Evolutionary conservation across 2,113 vertebrate species (phyloP).

Genomic region (Corynorhinus townsendii): DNA sequence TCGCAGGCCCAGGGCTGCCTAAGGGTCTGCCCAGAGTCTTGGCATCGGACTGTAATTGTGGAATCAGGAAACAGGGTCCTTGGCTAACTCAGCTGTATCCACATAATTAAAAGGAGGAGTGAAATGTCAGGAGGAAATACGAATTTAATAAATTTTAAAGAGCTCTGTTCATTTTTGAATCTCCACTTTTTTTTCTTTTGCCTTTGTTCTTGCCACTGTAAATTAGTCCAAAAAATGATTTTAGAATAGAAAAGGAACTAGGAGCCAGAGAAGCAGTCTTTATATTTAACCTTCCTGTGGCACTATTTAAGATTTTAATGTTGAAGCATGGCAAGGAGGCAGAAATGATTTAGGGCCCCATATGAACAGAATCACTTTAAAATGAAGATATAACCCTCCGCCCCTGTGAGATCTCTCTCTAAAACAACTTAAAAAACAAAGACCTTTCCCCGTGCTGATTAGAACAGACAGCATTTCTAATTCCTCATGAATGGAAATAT

Average conservation of each 20-base stretch:
- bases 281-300: neutral
- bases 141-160: neutral
- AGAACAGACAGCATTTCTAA: neutral
- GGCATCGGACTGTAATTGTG: neutral
- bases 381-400: neutral
- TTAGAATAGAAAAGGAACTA: neutral
- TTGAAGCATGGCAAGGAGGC: neutral
- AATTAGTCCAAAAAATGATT: neutral
- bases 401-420: neutral
- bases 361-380: neutral
- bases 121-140: constrained; percentile 25
- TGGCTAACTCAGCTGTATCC: neutral
- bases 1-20: neutral
- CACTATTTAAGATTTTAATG: constrained; percentile 12
- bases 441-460: neutral
- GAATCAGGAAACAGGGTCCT: neutral
- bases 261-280: neutral
- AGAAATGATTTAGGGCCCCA: neutral
- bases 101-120: constrained; percentile 37
- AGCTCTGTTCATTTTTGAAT: neutral
- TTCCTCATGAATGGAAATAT: neutral
- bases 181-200: neutral
- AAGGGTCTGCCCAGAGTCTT: neutral
- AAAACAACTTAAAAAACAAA: neutral
- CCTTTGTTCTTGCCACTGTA: neutral